Evolutionary conservation across 1,140 invertebrate genomes (phyloP), one percentile per base, ranked within the genome.

Genomic region (Eriosoma lanigerum): DNA sequence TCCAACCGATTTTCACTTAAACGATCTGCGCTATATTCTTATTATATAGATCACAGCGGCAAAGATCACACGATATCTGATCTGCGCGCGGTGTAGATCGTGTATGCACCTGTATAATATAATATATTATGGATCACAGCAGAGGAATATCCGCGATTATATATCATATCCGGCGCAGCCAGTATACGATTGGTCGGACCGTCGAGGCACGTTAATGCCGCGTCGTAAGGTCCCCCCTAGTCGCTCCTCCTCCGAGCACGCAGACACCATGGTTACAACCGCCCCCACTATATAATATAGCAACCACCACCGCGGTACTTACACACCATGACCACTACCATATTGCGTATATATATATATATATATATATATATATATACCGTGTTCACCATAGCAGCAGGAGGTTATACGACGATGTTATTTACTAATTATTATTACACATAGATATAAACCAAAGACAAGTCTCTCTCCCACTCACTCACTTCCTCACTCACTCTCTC

Each of bases 231-330:
- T 32, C 21, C n/a, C 46, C 1, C 1, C 9, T 3, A 6, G 44
- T 70, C 26, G 68, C 68, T 50, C 68, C 68, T 52, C 68, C 68
- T 72, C 26, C 46, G 26, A 1, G 46, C 32, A 4, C 32, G 32
- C 32, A 24, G 66, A 68, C 48, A 72, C 68, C 48, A 72, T 72
- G 17, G 68, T 52, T 52, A 72, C 68, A 21, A 19, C 46, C 46
- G 19, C 68, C 48, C 26, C 68, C 17, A 4, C 26, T n/a, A 12
- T 3, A 15, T 21, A 32, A 19, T 17, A 17, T 5, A 44, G 21
- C 4, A 24, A 48, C 66, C 21, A 13, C n/a, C 12, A 24, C 38
- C 62, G n/a, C 64, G 19, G 38, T 5, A 38, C 32, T 38, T 8
- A 38, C 8, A 38, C 32, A 38, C 32, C 32, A 38, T 38, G 8